A percentile compares a stretch with the other conserved stretches of the same genome.
Conservation (phyloP, 2,797 vertebrate species). For the Ctenochaetus hawaiiensis region DNA sequence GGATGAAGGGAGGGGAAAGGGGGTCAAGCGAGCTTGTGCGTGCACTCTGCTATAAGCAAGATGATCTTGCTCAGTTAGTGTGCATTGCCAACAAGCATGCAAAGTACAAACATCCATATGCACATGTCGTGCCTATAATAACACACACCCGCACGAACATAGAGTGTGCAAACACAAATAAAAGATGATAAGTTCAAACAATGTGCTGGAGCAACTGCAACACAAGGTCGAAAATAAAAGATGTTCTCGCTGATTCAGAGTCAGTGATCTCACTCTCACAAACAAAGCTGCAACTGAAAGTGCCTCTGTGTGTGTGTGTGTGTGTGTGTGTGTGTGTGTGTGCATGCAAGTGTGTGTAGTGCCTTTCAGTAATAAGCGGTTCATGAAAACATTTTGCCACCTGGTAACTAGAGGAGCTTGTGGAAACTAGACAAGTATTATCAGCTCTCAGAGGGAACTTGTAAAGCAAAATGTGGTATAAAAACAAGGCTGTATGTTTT, state of each 20-base stretch:
- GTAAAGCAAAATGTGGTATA: neutral
- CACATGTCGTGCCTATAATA: slow-evolving; percentile 38
- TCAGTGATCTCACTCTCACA: slow-evolving; percentile 46
- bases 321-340: slow-evolving; percentile 3
- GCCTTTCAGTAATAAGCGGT: slow-evolving; percentile 43
- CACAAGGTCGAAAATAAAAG: slow-evolving; percentile 48
- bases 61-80: slow-evolving; percentile 70
- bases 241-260: slow-evolving; percentile 49
- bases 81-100: slow-evolving; percentile 64
- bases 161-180: slow-evolving; percentile 30
- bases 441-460: slow-evolving; percentile 38
- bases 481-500: slow-evolving; percentile 39
- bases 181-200: slow-evolving; percentile 33
- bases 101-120: slow-evolving; percentile 64
- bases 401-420: slow-evolving; percentile 68
- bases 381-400: slow-evolving; percentile 62
- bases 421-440: slow-evolving; percentile 25
- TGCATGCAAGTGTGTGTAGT: slow-evolving; percentile 9
- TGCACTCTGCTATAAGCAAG: slow-evolving; percentile 64
- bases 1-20: slow-evolving; percentile 45
- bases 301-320: neutral
- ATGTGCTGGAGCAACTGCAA: neutral
- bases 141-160: slow-evolving; percentile 31
- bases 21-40: slow-evolving; percentile 67
- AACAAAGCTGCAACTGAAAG: slow-evolving; percentile 31